Percentiles rank a stretch among this genome's conserved stretches.
phyloP scores from a whole-genome alignment of 2,113 vertebrate species.

The Apodemus sylvaticus region DNA sequence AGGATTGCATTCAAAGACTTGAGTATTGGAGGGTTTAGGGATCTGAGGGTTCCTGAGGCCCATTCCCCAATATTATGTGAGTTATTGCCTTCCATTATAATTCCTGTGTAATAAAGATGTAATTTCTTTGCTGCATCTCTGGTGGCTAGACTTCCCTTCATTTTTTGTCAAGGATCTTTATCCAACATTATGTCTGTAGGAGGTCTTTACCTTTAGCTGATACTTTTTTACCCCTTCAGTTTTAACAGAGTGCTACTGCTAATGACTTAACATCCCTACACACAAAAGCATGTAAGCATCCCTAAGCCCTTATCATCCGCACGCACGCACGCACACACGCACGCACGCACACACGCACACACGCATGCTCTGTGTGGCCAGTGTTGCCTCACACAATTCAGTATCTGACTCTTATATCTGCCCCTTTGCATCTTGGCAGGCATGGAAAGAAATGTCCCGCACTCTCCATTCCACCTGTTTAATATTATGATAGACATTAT shows the following conservation, averaged over 20 bases:
- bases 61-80: not conserved
- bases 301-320: too few species aligned
- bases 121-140: not conserved
- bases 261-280: not conserved
- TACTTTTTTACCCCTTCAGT: not conserved
- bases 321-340: too few species aligned
- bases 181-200: not conserved
- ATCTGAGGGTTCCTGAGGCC: not conserved
- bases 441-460: not conserved
- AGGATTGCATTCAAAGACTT: not conserved
- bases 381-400: rapidly evolving
- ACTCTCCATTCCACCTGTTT: not conserved
- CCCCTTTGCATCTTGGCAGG: not conserved
- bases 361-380: not conserved
- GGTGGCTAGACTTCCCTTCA: not conserved
- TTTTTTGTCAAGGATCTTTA: not conserved
- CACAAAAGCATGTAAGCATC: rapidly evolving
- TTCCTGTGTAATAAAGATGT: not conserved
- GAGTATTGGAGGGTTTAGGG: not conserved
- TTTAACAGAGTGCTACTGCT: not conserved
- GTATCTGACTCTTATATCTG: not conserved
- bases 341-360: too few species aligned
- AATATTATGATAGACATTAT: not conserved
- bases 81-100: not conserved
- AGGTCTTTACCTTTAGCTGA: not conserved